Conservation (phyloP, 1,140 invertebrate species). For the Penaeus vannamei region DNA sequence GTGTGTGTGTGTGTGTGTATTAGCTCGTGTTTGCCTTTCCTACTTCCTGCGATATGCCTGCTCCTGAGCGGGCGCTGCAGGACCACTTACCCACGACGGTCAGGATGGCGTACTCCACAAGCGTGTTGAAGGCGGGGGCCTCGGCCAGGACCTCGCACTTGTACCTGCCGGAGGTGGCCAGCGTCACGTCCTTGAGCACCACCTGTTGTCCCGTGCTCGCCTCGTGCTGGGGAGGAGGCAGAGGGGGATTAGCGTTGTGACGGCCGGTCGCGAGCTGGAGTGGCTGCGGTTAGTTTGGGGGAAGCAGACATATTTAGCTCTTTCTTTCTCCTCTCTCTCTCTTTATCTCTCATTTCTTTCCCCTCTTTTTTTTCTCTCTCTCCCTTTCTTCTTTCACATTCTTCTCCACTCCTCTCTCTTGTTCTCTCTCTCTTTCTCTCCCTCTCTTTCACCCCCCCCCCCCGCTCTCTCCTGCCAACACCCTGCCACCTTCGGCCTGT, state of each 20-base stretch:
- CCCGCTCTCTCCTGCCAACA: too few species aligned
- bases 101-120: conserved; percentile 78
- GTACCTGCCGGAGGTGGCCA: conserved; percentile 84
- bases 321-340: too few species aligned
- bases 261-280: too few species aligned
- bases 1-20: background rate
- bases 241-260: background rate
- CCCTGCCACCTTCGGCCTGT: too few species aligned
- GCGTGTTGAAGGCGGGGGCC: conserved; percentile 81
- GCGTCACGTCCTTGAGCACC: conserved; percentile 80
- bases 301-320: too few species aligned
- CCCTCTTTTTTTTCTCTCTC: too few species aligned
- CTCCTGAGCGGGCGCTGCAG: background rate
- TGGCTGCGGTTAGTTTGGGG: too few species aligned
- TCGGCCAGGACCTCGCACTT: conserved; percentile 90
- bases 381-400: too few species aligned
- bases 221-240: conserved; percentile 58
- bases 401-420: too few species aligned
- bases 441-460: too few species aligned
- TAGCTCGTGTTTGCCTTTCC: background rate
- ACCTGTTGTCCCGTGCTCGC: conserved; percentile 75
- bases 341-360: too few species aligned
- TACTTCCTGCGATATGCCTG: background rate
- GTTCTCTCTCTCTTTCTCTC: too few species aligned
- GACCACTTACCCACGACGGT: conserved; percentile 82